Conservation (phyloP, 2,113 vertebrate genomes). For the Fregata magnificens region DNA sequence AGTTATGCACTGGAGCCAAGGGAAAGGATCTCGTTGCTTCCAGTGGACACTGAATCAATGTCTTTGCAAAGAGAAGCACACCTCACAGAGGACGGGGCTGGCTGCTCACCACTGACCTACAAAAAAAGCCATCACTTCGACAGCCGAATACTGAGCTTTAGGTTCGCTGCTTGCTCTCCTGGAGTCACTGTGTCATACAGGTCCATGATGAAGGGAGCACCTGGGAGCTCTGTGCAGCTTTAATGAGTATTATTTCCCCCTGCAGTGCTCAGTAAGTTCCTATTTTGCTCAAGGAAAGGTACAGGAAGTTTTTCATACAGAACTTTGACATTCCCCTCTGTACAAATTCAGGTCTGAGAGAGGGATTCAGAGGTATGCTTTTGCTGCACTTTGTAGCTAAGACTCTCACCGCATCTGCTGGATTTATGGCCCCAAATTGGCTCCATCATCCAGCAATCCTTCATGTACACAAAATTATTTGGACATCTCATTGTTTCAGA, state of each 20-base stretch:
- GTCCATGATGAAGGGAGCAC: background rate
- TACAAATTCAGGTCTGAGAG: background rate
- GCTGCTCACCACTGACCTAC: background rate
- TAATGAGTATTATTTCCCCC: background rate
- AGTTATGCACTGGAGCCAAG: conserved; percentile 5
- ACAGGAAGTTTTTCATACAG: background rate
- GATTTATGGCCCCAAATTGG: background rate
- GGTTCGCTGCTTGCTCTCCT: background rate
- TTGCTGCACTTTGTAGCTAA: background rate
- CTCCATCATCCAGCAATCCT: background rate
- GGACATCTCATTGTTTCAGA: conserved; percentile 25
- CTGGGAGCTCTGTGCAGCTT: background rate
- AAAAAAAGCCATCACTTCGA: background rate
- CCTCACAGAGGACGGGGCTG: background rate
- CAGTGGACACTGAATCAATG: background rate
- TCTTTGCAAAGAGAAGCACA: background rate
- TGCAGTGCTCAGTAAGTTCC: background rate
- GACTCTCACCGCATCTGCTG: background rate
- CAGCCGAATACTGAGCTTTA: background rate
- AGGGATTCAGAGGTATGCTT: background rate
- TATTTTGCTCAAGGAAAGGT: background rate
- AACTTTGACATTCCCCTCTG: background rate
- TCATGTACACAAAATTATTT: background rate
- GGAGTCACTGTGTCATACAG: background rate
- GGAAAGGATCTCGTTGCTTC: background rate